Percentiles rank a stretch among this genome's conserved stretches.
Evolutionary conservation across 2,888 invertebrate genomes (phyloP).

Genomic region (Chymomyza procnemis): DNA sequence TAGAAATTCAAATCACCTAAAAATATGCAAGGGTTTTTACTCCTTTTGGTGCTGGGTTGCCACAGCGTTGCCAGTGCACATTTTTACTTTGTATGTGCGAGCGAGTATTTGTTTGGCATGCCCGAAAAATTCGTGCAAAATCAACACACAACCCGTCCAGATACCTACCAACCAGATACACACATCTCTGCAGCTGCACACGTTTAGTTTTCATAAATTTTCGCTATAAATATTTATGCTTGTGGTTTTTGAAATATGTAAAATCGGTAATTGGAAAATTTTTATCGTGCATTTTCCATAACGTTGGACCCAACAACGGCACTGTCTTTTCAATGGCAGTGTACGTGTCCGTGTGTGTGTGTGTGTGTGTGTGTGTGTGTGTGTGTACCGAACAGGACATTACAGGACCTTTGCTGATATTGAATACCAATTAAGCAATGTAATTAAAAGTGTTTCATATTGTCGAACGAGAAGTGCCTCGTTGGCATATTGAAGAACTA

Average conservation of each 20-base stretch:
- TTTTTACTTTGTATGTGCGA: constrained; percentile 42
- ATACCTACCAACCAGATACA: too few species aligned
- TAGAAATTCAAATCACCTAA: constrained; percentile 67
- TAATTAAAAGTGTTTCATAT: constrained; percentile 48
- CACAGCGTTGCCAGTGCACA: not conserved
- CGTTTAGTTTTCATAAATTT: constrained; percentile 70
- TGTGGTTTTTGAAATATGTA: constrained; percentile 61
- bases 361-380: not conserved
- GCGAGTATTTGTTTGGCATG: not conserved
- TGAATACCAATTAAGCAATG: constrained; percentile 63
- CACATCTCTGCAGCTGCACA: constrained; percentile 34
- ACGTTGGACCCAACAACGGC: not conserved
- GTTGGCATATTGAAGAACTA: not conserved
- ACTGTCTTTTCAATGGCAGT: constrained; percentile 3
- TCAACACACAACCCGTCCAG: constrained; percentile 9
- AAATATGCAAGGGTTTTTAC: constrained; percentile 64
- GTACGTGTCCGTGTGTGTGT: constrained; percentile 1
- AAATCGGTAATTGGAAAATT: constrained; percentile 71
- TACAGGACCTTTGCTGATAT: constrained; percentile 35
- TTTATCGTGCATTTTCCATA: constrained; percentile 53
- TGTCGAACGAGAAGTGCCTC: not conserved
- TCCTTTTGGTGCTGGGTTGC: constrained; percentile 6
- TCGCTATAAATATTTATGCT: constrained; percentile 65
- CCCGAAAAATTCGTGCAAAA: not conserved
- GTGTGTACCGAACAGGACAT: too few species aligned